phyloP scores from a whole-genome alignment of 2,888 invertebrate genomes.

The Oxytorus armatus region DNA sequence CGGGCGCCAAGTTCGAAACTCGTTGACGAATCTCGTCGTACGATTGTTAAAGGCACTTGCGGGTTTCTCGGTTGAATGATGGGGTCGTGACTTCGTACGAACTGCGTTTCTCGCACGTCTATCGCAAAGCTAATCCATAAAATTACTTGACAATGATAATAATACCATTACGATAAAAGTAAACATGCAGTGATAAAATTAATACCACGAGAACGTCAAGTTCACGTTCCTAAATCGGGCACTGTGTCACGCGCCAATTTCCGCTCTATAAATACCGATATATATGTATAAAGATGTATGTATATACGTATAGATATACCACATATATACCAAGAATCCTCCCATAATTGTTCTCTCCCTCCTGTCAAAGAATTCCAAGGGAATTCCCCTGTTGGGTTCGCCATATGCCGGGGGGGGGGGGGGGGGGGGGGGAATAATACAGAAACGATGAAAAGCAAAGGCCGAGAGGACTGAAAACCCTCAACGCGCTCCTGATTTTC shows the following conservation, averaged over 20 bases:
- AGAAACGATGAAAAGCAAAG: constrained; percentile 4
- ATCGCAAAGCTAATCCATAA: too few relatives aligned
- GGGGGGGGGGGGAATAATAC: constrained; percentile 34
- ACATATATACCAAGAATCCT: background rate
- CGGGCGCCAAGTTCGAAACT: too few relatives aligned
- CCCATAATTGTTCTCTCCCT: constrained; percentile 42
- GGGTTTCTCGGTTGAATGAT: too few relatives aligned
- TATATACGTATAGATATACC: constrained; percentile 11
- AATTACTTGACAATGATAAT: too few relatives aligned
- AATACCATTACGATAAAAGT: too few relatives aligned
- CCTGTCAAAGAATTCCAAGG: constrained; percentile 37
- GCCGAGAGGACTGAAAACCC: constrained; percentile 21
- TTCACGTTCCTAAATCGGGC: constrained; percentile 60
- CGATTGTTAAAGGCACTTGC: too few relatives aligned
- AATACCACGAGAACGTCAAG: background rate
- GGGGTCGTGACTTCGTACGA: too few relatives aligned
- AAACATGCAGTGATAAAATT: background rate
- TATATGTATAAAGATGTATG: background rate
- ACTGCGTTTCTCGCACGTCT: too few relatives aligned
- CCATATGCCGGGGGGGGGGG: constrained; percentile 1
- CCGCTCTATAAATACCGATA: background rate
- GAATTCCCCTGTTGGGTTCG: constrained; percentile 25
- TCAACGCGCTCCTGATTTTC: constrained; percentile 19
- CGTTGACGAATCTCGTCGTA: too few relatives aligned
- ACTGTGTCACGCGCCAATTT: constrained; percentile 61